phyloP scores from a whole-genome alignment of 1,140 invertebrate species.

The Cataglyphis hispanica region DNA sequence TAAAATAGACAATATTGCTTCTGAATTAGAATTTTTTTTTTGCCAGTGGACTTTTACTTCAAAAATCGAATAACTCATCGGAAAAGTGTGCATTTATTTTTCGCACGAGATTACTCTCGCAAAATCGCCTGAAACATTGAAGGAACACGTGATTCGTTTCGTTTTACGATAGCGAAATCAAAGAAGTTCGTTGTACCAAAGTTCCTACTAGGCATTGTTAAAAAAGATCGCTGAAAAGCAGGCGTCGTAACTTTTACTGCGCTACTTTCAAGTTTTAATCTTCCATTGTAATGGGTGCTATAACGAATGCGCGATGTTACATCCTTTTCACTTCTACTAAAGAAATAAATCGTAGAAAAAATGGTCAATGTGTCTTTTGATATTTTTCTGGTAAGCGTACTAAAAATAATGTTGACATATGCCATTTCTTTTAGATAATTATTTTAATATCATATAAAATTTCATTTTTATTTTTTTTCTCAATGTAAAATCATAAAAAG shows the following conservation, averaged over 20 bases:
- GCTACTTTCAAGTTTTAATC: constrained; percentile 32
- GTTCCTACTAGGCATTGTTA: neutral
- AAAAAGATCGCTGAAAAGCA: constrained; percentile 2
- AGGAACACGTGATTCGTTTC: neutral
- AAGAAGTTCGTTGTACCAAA: neutral
- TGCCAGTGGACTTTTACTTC: neutral
- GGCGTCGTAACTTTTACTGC: constrained; percentile 34
- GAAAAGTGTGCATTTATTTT: neutral
- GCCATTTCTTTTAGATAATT: neutral
- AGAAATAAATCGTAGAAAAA: neutral
- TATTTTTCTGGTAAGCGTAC: neutral
- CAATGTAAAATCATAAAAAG: neutral
- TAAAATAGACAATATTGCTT: neutral
- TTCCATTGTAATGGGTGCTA: neutral
- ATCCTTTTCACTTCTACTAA: neutral
- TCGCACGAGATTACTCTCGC: neutral
- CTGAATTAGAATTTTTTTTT: neutral
- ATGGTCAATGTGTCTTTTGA: neutral
- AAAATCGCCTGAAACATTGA: neutral
- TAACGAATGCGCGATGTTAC: neutral
- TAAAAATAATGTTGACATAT: neutral
- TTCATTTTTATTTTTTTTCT: neutral
- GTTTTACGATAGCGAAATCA: neutral
- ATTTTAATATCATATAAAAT: neutral
- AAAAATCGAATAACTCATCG: neutral